Evolutionary conservation across 2,113 vertebrate species (phyloP), one percentile per base, ranked within the genome.

Genomic region (Morone chrysops): DNA sequence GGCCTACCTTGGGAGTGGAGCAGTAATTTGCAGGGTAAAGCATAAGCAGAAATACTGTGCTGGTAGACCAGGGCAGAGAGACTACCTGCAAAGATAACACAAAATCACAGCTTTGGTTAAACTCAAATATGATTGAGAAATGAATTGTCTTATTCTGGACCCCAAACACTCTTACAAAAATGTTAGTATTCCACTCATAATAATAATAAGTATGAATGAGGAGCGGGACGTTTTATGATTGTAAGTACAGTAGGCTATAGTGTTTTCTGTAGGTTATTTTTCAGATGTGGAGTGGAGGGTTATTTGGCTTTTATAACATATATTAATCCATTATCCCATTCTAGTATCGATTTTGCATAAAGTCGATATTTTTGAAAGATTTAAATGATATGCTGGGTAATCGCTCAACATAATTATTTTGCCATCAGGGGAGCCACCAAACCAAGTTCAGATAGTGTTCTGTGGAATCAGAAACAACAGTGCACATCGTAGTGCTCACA

Each of bases 11-110:
- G 90, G 53, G 92, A 86, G 25, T 95, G 95, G 68, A 99, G 96
- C 81, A 84, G 5, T 40, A 98, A 92, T 81, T 72, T 96, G 93
- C 97, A 97, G 81, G 97, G 97, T 87, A 99, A 89, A 0, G 96
- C 96, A 75, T 96, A 94, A 0, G 95, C 82, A 57, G 94, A 96
- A 70, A 97, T 96, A 70, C 95, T 95, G 11, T 99, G 97, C 87
- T 99, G 97, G 66, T 96, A 97, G 43, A 99, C 96, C 2, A 98
- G 95, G 25, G 97, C 97, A 0, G 97, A 96, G 36, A 99, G 96
- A 87, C 97, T 99, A 12, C 97, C 97, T 99, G 93, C 1, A 78
- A 41, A 45, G 20, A 81, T 12, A 20, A 73, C 8, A 67, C 1
- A 48, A 57, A 50, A 71, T 16, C 20, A 81, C 1, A 61, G 12